Conservation (phyloP, 2,888 invertebrate species). For the Hyalella azteca region DNA sequence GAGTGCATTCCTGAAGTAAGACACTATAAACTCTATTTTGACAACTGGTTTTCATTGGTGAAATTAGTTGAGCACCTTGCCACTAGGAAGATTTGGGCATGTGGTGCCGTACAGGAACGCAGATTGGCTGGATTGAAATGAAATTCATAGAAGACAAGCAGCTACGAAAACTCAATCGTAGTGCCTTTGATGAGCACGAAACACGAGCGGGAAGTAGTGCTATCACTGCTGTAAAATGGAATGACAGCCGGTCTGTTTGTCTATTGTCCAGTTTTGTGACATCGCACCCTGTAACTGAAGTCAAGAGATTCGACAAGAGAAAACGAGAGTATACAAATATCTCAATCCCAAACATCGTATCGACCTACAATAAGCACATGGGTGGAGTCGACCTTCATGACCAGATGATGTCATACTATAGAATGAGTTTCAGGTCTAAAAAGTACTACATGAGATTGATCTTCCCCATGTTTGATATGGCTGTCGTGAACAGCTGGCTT, state of each 20-base stretch:
- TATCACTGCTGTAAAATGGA: constrained; percentile 38
- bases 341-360: constrained; percentile 44
- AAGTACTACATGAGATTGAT: constrained; percentile 35
- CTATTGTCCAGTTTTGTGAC: constrained; percentile 21
- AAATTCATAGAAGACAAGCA: constrained; percentile 43
- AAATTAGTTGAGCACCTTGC: no score
- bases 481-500: constrained; percentile 39
- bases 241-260: constrained; percentile 1
- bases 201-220: not conserved
- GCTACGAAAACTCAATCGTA: constrained; percentile 15
- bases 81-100: no score
- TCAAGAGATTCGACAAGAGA: constrained; percentile 49
- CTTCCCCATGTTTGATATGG: constrained; percentile 42
- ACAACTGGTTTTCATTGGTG: no score
- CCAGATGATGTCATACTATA: constrained; percentile 39
- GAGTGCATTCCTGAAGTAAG: no score
- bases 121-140: no score
- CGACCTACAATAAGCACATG: constrained; percentile 49
- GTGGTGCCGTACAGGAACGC: no score
- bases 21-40: no score
- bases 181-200: constrained; percentile 39
- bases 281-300: constrained; percentile 38
- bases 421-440: constrained; percentile 33
- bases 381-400: no score
- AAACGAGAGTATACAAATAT: constrained; percentile 44